These are phyloP conservation scores for Enteromius fasciolatus DNA, from an alignment of 2,797 vertebrate species.

Conservation along the genomic window DNA sequence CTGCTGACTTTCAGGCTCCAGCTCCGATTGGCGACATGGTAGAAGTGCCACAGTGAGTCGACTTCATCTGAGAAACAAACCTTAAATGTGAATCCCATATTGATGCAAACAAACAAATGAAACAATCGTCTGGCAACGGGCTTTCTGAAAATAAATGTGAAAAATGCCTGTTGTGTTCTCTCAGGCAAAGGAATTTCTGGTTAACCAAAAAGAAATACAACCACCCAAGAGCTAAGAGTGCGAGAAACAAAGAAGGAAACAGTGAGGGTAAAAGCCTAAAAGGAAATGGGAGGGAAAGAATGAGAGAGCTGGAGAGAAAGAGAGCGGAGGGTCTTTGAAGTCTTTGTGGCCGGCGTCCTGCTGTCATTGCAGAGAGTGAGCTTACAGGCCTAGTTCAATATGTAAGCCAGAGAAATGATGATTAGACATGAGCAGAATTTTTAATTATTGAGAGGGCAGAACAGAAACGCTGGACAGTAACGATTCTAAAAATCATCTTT, in stretches of 20 bases:
- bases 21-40: conserved; percentile 65
- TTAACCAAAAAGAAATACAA: conserved; percentile 71
- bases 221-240: conserved; percentile 64
- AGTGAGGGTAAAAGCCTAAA: conserved; percentile 35
- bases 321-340: conserved; percentile 53
- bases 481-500: conserved; percentile 66
- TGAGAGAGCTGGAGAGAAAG: conserved; percentile 15
- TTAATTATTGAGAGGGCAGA: conserved; percentile 57
- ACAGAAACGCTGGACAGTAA: conserved; percentile 62
- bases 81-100: conserved; percentile 54
- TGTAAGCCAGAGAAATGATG: conserved; percentile 50
- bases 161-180: conserved; percentile 68
- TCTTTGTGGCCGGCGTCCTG: conserved; percentile 31
- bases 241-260: conserved; percentile 45
- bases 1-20: conserved; percentile 61
- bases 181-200: conserved; percentile 73
- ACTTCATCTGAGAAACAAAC: conserved; percentile 66
- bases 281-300: conserved; percentile 27
- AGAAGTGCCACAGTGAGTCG: conserved; percentile 67
- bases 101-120: conserved; percentile 52
- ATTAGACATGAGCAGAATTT: conserved; percentile 48
- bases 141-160: conserved; percentile 69
- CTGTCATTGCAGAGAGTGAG: conserved; percentile 25
- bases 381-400: conserved; percentile 43
- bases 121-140: conserved; percentile 63